A percentile compares a stretch with the other conserved stretches of the same genome.
phyloP scores from a whole-genome alignment of 2,888 invertebrate species.

The Pammene fasciana region DNA sequence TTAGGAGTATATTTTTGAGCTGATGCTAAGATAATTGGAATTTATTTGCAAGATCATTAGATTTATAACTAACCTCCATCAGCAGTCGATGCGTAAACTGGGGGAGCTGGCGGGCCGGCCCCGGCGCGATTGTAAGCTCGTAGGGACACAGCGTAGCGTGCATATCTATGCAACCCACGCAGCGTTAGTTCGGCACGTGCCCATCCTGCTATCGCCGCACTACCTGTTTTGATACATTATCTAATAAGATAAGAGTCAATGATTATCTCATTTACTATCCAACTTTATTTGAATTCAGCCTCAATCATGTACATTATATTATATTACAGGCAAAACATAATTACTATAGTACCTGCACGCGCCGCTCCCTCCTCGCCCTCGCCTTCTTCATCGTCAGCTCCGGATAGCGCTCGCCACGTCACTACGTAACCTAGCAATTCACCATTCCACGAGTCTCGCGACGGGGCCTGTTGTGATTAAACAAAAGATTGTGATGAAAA shows the following conservation, averaged over 20 bases:
- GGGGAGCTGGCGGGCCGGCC: constrained; percentile 89
- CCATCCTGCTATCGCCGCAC: constrained; percentile 84
- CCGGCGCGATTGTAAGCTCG: constrained; percentile 93
- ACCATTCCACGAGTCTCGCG: constrained; percentile 87
- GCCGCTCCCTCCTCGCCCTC: constrained; percentile 49
- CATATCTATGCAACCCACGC: constrained; percentile 87
- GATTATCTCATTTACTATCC: no score
- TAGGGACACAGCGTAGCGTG: constrained; percentile 90
- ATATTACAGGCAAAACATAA: background rate
- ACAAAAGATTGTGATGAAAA: background rate
- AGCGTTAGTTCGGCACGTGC: constrained; percentile 85
- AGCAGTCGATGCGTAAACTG: constrained; percentile 88
- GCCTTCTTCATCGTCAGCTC: constrained; percentile 53
- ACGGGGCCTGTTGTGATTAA: constrained; percentile 80
- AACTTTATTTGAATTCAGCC: no score
- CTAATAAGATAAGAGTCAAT: no score
- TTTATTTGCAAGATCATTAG: no score
- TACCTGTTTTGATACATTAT: constrained; percentile 33
- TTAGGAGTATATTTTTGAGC: no score
- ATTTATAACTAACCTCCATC: constrained; percentile 85
- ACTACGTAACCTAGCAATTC: constrained; percentile 88
- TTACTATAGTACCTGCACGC: constrained; percentile 40
- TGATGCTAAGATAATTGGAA: no score
- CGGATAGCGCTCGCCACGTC: constrained; percentile 78
- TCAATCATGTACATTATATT: no score